Conservation (phyloP, 2,797 vertebrate species). For the Enoplosus armatus region DNA sequence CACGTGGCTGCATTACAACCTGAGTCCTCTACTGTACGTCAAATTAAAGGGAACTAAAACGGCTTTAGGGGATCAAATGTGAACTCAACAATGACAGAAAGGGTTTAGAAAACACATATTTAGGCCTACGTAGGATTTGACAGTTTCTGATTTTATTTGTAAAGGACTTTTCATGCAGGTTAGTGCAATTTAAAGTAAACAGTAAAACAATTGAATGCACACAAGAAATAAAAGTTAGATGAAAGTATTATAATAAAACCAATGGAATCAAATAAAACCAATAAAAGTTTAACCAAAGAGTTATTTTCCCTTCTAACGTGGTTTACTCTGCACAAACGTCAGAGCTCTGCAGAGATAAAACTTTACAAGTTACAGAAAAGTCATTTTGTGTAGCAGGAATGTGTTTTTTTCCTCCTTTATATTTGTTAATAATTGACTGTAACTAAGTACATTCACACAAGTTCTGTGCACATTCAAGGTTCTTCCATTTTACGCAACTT, state of each 20-base stretch:
- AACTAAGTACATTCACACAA: too few species aligned
- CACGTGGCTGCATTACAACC: slow-evolving; percentile 11
- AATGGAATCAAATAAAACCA: not conserved
- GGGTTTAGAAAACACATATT: not conserved
- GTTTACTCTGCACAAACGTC: too few species aligned
- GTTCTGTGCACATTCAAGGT: too few species aligned
- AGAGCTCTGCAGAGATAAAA: too few species aligned
- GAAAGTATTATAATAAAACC: not conserved
- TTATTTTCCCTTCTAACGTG: not conserved
- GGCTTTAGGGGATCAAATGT: not conserved
- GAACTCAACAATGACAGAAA: not conserved
- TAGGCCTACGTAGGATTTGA: not conserved
- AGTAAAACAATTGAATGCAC: too few species aligned
- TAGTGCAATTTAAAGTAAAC: too few species aligned
- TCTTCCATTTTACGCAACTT: too few species aligned
- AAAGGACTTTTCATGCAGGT: not conserved
- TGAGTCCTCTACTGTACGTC: not conserved
- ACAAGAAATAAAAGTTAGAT: not conserved
- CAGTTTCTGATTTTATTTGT: not conserved
- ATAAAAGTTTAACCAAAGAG: too few species aligned
- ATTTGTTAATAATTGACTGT: too few species aligned
- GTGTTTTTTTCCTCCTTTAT: too few species aligned
- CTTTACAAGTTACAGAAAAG: too few species aligned
- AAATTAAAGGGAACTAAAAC: not conserved
- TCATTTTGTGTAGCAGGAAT: too few species aligned